Percentiles rank a stretch among this genome's conserved stretches.
Evolutionary conservation across 1,140 invertebrate species (phyloP).

Genomic region (Campodea augens): DNA sequence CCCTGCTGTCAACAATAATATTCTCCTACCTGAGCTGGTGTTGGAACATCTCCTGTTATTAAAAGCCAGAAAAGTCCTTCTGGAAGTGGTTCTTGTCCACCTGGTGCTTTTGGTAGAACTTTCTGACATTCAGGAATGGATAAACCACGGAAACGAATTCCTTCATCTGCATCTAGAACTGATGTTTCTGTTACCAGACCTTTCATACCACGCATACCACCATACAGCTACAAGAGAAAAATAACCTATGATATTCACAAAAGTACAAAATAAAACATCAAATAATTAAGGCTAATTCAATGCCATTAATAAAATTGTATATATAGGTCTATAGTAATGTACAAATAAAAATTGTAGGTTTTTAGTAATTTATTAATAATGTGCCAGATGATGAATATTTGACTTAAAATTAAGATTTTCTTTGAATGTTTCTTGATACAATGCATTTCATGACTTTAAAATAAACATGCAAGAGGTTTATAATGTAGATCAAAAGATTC

Average conservation of each 20-base stretch:
- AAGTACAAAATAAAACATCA: neutral
- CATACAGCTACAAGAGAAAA: conserved; percentile 56
- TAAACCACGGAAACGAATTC: conserved; percentile 85
- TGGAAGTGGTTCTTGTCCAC: conserved; percentile 73
- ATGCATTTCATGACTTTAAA: no score
- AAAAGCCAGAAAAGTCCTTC: conserved; percentile 94
- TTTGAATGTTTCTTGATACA: no score
- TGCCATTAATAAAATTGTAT: neutral
- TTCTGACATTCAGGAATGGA: conserved; percentile 92
- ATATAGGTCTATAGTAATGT: no score
- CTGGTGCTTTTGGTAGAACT: conserved; percentile 62
- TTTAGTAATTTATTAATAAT: no score
- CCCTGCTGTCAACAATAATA: no score
- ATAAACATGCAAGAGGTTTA: no score
- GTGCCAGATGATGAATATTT: no score
- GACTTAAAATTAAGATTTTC: no score
- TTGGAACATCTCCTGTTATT: conserved; percentile 80
- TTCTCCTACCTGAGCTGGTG: conserved; percentile 41
- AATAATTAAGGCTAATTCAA: neutral
- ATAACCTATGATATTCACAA: neutral
- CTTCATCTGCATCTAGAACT: conserved; percentile 84
- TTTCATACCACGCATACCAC: conserved; percentile 92
- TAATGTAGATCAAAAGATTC: no score
- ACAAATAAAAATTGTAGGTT: no score
- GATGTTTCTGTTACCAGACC: conserved; percentile 89